phyloP scores from a whole-genome alignment of 2,888 invertebrate genomes.

The Euclidia mi region DNA sequence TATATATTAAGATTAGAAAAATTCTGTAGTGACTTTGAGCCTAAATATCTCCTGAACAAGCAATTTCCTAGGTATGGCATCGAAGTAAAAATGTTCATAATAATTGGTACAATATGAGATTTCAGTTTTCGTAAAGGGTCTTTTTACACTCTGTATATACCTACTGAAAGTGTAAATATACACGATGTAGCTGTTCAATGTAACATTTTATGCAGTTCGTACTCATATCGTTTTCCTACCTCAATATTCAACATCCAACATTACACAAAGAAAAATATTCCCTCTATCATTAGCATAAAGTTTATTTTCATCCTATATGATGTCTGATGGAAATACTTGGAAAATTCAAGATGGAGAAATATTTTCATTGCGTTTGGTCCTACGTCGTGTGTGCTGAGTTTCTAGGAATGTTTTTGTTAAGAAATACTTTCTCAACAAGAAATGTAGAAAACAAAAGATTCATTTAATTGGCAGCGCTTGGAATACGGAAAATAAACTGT shows the following conservation, averaged over 20 bases:
- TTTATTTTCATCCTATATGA: constrained; percentile 34
- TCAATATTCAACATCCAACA: constrained; percentile 15
- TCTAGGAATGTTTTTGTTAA: constrained; percentile 46
- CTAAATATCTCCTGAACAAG: too few species aligned
- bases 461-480: constrained; percentile 43
- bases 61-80: too few species aligned
- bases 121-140: too few species aligned
- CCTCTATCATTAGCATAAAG: constrained; percentile 30
- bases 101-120: too few species aligned
- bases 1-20: too few species aligned
- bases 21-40: too few species aligned
- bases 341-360: constrained; percentile 39
- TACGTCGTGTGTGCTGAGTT: constrained; percentile 18
- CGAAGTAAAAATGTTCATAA: too few species aligned
- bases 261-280: constrained; percentile 24
- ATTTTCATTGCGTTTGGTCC: constrained; percentile 49
- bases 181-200: neutral
- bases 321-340: constrained; percentile 17
- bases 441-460: constrained; percentile 46
- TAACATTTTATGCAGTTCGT: neutral
- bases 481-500: constrained; percentile 27
- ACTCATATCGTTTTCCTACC: constrained; percentile 12
- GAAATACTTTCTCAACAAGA: constrained; percentile 46
- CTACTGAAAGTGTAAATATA: too few species aligned
- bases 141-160: too few species aligned